Evolutionary conservation across 1,140 invertebrate species (phyloP).

Genomic region (Hetaerina americana): DNA sequence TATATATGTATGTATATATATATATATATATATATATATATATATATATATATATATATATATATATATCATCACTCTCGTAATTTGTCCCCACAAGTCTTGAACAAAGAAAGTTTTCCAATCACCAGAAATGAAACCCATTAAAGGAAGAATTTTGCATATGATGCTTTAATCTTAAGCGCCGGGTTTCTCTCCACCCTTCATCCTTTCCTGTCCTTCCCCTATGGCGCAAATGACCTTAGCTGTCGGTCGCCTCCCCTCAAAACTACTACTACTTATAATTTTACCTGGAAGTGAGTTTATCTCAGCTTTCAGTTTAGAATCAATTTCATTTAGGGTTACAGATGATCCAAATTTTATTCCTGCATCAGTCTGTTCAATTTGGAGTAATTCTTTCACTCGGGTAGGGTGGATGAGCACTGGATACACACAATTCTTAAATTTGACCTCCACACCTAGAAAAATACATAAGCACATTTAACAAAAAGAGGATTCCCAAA

Average conservation of each 20-base stretch:
- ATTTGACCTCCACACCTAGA: constrained; percentile 73
- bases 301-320: constrained; percentile 43
- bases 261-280: neutral
- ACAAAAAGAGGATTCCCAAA: no score
- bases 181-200: no score
- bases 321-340: constrained; percentile 59
- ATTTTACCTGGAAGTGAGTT: constrained; percentile 35
- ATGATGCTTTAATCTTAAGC: no score
- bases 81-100: no score
- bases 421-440: constrained; percentile 72
- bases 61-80: neutral
- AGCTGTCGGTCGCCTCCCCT: neutral
- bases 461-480: no score
- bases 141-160: no score
- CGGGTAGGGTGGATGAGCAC: constrained; percentile 62
- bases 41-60: constrained; percentile 7
- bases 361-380: constrained; percentile 35
- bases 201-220: no score
- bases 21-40: neutral
- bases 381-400: constrained; percentile 51
- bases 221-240: neutral
- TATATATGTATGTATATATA: constrained; percentile 5
- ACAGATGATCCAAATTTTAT: constrained; percentile 65
- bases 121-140: no score
- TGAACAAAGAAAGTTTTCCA: no score